Evolutionary conservation across 1,140 invertebrate genomes (phyloP).

Genomic region (Agrypnia vestita): DNA sequence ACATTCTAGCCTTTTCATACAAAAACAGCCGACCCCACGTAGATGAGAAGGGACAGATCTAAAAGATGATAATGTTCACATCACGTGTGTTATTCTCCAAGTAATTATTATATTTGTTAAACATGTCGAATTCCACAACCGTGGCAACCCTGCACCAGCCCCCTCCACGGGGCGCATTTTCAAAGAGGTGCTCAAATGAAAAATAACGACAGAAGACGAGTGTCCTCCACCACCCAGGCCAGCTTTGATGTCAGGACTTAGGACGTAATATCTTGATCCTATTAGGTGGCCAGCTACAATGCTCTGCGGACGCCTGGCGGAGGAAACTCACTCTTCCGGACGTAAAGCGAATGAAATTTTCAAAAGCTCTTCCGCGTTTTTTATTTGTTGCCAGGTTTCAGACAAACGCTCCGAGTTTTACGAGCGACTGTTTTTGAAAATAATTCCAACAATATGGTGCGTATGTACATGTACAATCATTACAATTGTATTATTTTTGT

Average conservation of each 20-base stretch:
- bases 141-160: constrained; percentile 1
- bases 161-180: constrained; percentile 20
- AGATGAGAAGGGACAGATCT: too few species aligned
- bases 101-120: too few species aligned
- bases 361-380: constrained; percentile 8
- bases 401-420: not conserved
- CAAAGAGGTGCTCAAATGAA: constrained; percentile 52
- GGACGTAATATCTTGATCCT: constrained; percentile 60
- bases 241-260: constrained; percentile 60
- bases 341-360: constrained; percentile 47
- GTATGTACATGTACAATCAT: too few species aligned
- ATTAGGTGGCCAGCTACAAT: constrained; percentile 50
- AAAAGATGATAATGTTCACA: too few species aligned
- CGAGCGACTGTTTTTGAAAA: too few species aligned
- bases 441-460: too few species aligned
- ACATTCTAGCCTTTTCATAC: too few species aligned
- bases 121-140: too few species aligned
- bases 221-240: constrained; percentile 39
- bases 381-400: not conserved
- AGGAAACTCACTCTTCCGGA: constrained; percentile 34
- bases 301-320: not conserved
- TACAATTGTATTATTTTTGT: too few species aligned
- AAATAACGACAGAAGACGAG: constrained; percentile 58
- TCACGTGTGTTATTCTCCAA: too few species aligned
- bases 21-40: too few species aligned